These are phyloP conservation scores for Holacanthus passer DNA, from an alignment of 2,113 vertebrate genomes.

Conservation along the genomic window DNA sequence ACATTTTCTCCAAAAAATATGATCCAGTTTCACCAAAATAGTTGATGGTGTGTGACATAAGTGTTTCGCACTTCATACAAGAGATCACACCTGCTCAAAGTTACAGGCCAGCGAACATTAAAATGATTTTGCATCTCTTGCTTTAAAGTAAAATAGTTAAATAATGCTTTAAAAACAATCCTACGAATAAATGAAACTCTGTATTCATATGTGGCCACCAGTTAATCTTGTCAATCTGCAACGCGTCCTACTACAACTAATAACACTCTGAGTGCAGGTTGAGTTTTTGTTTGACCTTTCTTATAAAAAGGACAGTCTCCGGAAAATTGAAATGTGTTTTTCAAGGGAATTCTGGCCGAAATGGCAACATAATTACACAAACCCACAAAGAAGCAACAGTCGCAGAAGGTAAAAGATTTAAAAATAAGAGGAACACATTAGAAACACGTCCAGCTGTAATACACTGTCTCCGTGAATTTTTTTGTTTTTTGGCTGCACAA, in stretches of 20 bases:
- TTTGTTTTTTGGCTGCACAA: background rate
- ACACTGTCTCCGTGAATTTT: background rate
- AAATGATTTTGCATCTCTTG: too few species aligned
- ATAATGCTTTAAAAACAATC: background rate
- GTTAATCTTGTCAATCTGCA: background rate
- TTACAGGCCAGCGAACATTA: too few species aligned
- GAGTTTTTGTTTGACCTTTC: slow-evolving; percentile 26
- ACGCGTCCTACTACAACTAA: background rate
- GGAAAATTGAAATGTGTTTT: slow-evolving; percentile 2
- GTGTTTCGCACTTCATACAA: too few species aligned
- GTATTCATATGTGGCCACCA: background rate
- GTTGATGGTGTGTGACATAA: too few species aligned
- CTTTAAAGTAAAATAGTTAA: too few species aligned
- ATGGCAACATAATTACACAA: slow-evolving; percentile 4
- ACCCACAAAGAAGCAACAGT: background rate
- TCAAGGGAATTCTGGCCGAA: slow-evolving; percentile 14
- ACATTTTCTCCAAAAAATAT: too few species aligned
- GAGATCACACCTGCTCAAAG: too few species aligned
- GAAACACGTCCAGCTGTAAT: background rate
- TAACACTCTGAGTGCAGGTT: background rate
- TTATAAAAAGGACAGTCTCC: background rate
- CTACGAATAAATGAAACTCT: background rate
- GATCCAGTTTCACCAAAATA: too few species aligned
- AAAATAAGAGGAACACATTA: background rate
- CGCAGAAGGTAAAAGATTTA: background rate